These are phyloP conservation scores for Gallinago stenura DNA, from an alignment of 2,797 vertebrate genomes.

Conservation along the genomic window DNA sequence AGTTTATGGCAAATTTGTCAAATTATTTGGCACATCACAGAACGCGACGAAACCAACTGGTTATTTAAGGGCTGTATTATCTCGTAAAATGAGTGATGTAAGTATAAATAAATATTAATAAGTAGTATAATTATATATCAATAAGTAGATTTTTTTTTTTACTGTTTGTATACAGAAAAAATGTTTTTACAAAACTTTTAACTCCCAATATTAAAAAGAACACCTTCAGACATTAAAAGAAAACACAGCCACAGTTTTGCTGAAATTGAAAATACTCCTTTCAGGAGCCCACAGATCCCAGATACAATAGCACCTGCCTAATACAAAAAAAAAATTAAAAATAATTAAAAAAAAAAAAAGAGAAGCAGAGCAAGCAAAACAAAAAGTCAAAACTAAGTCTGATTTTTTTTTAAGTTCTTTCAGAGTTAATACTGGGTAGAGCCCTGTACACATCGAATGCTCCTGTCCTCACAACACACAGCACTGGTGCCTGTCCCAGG, in stretches of 20 bases:
- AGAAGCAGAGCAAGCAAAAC: not conserved
- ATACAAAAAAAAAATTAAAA: not conserved
- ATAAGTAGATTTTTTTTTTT: not conserved
- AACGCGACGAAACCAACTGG: not conserved
- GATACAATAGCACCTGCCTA: not conserved
- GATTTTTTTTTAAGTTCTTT: not conserved
- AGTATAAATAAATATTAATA: not conserved
- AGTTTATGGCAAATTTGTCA: slow-evolving; percentile 33
- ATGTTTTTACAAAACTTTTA: not conserved
- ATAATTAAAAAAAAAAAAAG: not conserved
- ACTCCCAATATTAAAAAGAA: not conserved
- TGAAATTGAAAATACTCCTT: not conserved
- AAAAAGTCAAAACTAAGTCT: not conserved
- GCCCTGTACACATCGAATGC: fast-evolving
- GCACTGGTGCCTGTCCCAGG: not conserved
- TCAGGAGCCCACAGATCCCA: not conserved
- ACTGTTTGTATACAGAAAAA: not conserved
- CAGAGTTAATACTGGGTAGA: not conserved
- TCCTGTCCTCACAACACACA: fast-evolving
- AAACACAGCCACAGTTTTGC: not conserved
- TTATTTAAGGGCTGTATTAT: not conserved
- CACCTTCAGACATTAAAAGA: not conserved
- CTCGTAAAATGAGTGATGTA: not conserved
- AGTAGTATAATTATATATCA: not conserved
- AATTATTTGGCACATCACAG: not conserved